A percentile compares a stretch with the other conserved stretches of the same genome.
These are phyloP conservation scores for Chionoecetes opilio DNA, from an alignment of 1,140 invertebrate genomes.

Conservation along the genomic window DNA sequence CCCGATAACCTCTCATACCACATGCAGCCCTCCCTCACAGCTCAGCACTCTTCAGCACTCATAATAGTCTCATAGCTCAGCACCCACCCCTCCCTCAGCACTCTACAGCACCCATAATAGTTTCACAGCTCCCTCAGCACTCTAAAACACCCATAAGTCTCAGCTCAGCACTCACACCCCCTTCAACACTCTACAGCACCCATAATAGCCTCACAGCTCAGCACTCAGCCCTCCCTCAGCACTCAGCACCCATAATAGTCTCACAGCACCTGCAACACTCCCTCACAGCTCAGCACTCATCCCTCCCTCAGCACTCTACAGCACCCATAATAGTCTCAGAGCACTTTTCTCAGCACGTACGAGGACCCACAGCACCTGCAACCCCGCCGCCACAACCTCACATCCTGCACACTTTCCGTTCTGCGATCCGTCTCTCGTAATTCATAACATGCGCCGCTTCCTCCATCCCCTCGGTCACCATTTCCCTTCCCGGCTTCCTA, in stretches of 20 bases:
- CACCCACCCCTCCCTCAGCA: too few species aligned
- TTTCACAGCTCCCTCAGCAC: too few species aligned
- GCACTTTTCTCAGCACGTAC: not conserved
- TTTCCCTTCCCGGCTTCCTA: too few species aligned
- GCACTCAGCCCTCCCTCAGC: not conserved
- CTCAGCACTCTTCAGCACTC: not conserved
- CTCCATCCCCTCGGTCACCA: not conserved
- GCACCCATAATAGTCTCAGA: too few species aligned
- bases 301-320: too few species aligned
- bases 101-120: too few species aligned
- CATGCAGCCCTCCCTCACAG: too few species aligned
- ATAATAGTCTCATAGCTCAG: too few species aligned
- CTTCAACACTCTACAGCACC: too few species aligned
- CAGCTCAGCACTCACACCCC: too few species aligned
- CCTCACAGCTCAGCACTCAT: not conserved
- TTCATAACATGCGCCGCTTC: not conserved
- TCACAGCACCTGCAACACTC: not conserved
- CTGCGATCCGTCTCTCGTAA: slow-evolving; percentile 13
- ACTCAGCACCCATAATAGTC: not conserved
- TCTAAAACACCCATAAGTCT: too few species aligned
- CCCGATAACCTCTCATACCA: too few species aligned
- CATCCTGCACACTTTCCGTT: not conserved
- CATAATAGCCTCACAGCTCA: not conserved
- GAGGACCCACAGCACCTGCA: not conserved
- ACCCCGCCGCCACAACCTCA: not conserved